Conservation (phyloP, 2,113 vertebrate genomes). For the Nymphicus hollandicus region DNA sequence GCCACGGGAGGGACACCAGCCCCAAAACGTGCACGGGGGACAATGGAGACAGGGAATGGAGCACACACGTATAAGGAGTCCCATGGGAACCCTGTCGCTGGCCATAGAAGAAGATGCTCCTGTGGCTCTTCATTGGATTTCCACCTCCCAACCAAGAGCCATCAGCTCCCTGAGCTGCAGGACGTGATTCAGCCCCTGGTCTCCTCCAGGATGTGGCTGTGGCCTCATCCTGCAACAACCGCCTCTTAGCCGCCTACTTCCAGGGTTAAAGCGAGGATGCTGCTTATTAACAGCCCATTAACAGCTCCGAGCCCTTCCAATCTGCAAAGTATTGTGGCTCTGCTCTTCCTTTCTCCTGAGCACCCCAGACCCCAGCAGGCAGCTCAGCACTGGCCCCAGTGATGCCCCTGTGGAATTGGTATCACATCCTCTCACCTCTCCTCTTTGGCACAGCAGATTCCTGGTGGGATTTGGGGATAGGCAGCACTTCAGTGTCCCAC, state of each 20-base stretch:
- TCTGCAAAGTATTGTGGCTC: neutral
- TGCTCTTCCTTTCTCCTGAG: neutral
- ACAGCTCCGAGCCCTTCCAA: neutral
- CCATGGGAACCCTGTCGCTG: fast-evolving
- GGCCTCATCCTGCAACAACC: neutral
- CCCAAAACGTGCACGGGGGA: fast-evolving
- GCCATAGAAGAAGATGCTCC: neutral
- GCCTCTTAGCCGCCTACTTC: neutral
- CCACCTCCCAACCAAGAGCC: neutral
- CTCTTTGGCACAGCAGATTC: neutral
- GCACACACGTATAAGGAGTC: neutral
- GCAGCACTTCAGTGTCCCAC: neutral
- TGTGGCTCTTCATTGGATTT: neutral
- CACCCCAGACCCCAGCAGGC: fast-evolving
- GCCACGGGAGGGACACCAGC: fast-evolving
- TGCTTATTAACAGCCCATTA: slow-evolving; percentile 1
- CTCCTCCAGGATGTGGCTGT: slow-evolving; percentile 6
- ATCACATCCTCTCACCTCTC: neutral
- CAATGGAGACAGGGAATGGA: fast-evolving
- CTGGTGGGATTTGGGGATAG: neutral
- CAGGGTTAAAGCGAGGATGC: neutral
- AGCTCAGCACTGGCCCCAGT: fast-evolving
- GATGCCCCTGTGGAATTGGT: fast-evolving
- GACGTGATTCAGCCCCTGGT: neutral
- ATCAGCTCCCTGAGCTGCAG: neutral